These are phyloP conservation scores for Steinernema carpocapsae DNA, from an alignment of 2,888 invertebrate species.

Conservation along the genomic window DNA sequence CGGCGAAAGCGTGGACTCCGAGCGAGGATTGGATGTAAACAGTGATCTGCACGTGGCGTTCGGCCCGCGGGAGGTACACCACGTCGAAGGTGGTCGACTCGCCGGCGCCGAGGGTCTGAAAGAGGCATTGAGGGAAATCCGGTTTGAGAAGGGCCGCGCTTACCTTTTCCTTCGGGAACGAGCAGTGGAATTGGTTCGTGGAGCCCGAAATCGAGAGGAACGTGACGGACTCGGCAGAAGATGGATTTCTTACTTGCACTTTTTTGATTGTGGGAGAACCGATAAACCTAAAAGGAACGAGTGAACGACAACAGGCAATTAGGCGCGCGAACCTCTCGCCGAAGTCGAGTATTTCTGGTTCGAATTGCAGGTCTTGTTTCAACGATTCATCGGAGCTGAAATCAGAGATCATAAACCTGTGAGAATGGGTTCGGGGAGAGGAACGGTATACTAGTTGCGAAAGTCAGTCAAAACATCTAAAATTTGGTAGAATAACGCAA, in stretches of 20 bases:
- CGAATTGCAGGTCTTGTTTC: conserved; percentile 48
- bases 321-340: conserved; percentile 47
- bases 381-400: conserved; percentile 40
- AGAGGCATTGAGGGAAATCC: conserved; percentile 45
- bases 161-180: conserved; percentile 94
- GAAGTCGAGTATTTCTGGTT: conserved; percentile 54
- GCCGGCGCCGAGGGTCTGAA: conserved; percentile 83
- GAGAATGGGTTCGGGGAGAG: no score
- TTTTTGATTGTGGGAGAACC: conserved; percentile 31
- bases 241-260: conserved; percentile 5
- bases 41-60: conserved; percentile 84
- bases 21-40: conserved; percentile 92
- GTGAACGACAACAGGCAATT: neutral
- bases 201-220: conserved; percentile 36
- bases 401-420: no score
- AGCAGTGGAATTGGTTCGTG: conserved; percentile 90
- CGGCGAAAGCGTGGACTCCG: conserved; percentile 75
- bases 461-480: no score
- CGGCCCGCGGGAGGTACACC: conserved; percentile 89
- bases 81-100: conserved; percentile 94
- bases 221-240: conserved; percentile 5
- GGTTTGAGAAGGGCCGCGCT: conserved; percentile 51
- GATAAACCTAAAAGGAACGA: conserved; percentile 25
- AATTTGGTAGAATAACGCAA: no score
- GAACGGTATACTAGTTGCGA: no score